These are phyloP conservation scores for Stichodactyla helianthus DNA, from an alignment of 64 coral and sea anemone genomes.

Conservation along the genomic window DNA sequence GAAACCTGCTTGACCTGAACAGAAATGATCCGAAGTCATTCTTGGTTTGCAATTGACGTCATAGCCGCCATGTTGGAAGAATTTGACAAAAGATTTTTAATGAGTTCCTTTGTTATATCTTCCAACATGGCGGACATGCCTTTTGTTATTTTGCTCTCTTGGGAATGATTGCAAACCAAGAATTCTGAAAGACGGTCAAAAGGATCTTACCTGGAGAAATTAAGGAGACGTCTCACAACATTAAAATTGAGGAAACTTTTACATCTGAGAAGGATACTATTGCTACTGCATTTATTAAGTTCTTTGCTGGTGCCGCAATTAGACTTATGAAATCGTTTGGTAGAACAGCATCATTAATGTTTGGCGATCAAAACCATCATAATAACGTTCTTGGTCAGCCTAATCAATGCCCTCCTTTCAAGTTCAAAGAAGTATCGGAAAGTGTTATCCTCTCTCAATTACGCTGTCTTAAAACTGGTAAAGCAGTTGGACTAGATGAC, in stretches of 20 bases:
- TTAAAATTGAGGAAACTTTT: slow-evolving; percentile 29
- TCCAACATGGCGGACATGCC: no score
- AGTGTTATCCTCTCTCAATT: slow-evolving; percentile 5
- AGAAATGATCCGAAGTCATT: slow-evolving; percentile 5
- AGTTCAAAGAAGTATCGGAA: neutral
- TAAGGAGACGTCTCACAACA: slow-evolving; percentile 34
- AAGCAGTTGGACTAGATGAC: slow-evolving; percentile 9
- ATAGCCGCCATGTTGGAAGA: no score
- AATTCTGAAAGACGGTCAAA: slow-evolving; percentile 61
- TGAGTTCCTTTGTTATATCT: no score
- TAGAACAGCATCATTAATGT: no score
- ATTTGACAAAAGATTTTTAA: no score
- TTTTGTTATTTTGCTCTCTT: no score
- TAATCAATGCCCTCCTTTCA: slow-evolving; percentile 23
- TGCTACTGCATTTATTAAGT: slow-evolving; percentile 57
- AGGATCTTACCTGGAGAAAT: slow-evolving; percentile 46
- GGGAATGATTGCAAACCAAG: no score
- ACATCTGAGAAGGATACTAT: slow-evolving; percentile 35
- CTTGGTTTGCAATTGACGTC: no score
- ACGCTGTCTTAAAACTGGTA: slow-evolving; percentile 16
- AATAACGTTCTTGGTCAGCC: no score
- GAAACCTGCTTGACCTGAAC: slow-evolving; percentile 10
- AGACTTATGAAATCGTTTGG: no score
- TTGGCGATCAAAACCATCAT: no score
- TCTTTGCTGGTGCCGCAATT: no score